Conservation (phyloP, 2,888 invertebrate genomes). For the Eulithis prunata region DNA sequence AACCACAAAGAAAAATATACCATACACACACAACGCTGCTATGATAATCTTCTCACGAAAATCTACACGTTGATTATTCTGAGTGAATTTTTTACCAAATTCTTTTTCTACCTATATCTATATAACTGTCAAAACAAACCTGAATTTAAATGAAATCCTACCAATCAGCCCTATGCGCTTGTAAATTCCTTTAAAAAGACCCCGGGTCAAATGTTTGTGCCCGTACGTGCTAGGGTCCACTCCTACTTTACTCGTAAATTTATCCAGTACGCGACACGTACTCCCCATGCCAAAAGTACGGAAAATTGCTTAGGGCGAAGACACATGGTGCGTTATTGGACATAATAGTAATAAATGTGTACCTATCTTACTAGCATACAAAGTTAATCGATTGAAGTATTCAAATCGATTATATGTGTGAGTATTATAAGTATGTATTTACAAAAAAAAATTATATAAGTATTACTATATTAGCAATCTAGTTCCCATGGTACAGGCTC, state of each 20-base stretch:
- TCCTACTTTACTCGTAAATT: conserved; percentile 40
- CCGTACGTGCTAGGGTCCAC: conserved; percentile 43
- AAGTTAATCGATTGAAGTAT: no score
- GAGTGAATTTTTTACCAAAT: no score
- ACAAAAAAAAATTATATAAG: no score
- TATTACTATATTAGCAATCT: no score
- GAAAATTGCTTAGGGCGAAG: conserved; percentile 24
- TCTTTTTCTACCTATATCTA: no score
- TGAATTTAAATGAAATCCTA: conserved; percentile 1
- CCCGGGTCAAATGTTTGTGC: conserved; percentile 28
- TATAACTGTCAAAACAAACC: not conserved
- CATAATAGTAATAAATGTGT: conserved; percentile 2
- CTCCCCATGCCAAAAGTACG: conserved; percentile 23
- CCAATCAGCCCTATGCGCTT: conserved; percentile 8
- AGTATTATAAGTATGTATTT: no score
- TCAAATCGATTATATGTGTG: no score
- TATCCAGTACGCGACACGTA: conserved; percentile 37
- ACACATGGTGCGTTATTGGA: conserved; percentile 23
- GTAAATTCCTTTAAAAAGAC: conserved; percentile 16
- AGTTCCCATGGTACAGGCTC: no score
- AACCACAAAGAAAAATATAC: no score
- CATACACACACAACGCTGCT: no score
- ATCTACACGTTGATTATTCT: no score
- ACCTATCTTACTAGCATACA: not conserved
- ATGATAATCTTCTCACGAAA: no score